Base-by-base conservation (phyloP, 2,113 vertebrate genomes). In the Symphodus melops region DNA sequence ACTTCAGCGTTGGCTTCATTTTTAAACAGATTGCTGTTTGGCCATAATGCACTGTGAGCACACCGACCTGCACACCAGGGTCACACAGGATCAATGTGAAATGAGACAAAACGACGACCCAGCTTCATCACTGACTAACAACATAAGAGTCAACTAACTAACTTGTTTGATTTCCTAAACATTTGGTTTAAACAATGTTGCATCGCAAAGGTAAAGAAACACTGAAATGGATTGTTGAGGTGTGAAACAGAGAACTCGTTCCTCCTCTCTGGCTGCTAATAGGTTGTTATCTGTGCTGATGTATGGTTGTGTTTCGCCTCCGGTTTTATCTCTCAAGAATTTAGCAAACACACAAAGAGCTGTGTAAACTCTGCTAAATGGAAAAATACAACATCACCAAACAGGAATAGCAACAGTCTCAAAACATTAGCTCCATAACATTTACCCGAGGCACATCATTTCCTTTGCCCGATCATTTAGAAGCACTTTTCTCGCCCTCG, bases 391-490 rank as follows among this genome's bases (percentile, higher is more conserved):
- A 63, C 20, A 44, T 68, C 21, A 33, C 17, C 13, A 66, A 42
- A 59, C 25, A 51, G 39, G 17, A 42, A 51, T 28, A 20, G 61
- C 13, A 51, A 52, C 1, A 13, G 23, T 8, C 20, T 12, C 62
- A 8, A 46, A 56, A 72, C 41, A 75, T 39, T 25, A 8, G 19
- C 48, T 69, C 68, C 39, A 5, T n/a, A 11, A 17, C 60, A 48
- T 75, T 52, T 28, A 46, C 3, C 21, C 1, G 0, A 56, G 42
- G 10, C 17, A 41, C 21, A 19, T 1, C 3, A 28, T 33, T 74
- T 54, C 54, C 41, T 41, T 63, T 62, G 44, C 65, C 2, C 4
- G 37, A 74, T 57, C 10, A 11, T 73, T 77, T 44, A 33, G 19
- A 80, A 51, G 28, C 23, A 16, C n/a, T 49, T 48, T 60, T 67